Evolutionary conservation across 2,113 vertebrate species (phyloP).

Genomic region (Ornithorhynchus anatinus): DNA sequence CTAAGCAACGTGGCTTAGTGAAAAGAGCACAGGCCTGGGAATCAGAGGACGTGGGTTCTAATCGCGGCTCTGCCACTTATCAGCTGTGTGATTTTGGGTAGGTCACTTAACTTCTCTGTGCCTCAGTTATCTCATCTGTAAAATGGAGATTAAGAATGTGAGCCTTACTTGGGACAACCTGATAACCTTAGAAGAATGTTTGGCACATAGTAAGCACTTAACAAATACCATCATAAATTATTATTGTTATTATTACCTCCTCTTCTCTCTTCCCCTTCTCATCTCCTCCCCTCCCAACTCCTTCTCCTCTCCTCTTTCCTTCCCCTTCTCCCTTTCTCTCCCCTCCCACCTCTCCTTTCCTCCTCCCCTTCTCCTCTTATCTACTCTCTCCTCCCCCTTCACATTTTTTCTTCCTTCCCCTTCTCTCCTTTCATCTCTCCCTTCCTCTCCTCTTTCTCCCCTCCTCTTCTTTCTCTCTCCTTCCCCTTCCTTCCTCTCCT

Average conservation of each 20-base stretch:
- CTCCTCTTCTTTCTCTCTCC: neutral
- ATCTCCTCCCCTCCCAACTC: neutral
- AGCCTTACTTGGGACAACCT: too few relatives aligned
- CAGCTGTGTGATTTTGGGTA: too few relatives aligned
- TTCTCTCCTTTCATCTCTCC: neutral
- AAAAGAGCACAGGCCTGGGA: too few relatives aligned
- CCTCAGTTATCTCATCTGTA: too few relatives aligned
- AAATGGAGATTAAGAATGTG: too few relatives aligned
- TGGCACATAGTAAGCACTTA: too few relatives aligned
- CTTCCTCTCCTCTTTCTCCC: neutral
- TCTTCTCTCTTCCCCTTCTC: neutral
- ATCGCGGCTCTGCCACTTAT: too few relatives aligned
- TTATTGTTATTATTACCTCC: too few relatives aligned
- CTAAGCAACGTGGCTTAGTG: neutral
- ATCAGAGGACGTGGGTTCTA: too few relatives aligned
- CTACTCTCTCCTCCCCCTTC: neutral
- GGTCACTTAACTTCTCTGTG: too few relatives aligned
- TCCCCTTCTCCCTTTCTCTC: neutral
- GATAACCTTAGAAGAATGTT: too few relatives aligned
- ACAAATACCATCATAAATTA: too few relatives aligned
- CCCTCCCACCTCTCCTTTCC: neutral
- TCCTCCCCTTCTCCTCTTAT: neutral
- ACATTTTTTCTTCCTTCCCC: neutral
- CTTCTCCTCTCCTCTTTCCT: neutral
- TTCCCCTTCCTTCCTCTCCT: neutral